Base-by-base conservation (phyloP, 2,113 vertebrate species). In the Corythornis vintsioides region DNA sequence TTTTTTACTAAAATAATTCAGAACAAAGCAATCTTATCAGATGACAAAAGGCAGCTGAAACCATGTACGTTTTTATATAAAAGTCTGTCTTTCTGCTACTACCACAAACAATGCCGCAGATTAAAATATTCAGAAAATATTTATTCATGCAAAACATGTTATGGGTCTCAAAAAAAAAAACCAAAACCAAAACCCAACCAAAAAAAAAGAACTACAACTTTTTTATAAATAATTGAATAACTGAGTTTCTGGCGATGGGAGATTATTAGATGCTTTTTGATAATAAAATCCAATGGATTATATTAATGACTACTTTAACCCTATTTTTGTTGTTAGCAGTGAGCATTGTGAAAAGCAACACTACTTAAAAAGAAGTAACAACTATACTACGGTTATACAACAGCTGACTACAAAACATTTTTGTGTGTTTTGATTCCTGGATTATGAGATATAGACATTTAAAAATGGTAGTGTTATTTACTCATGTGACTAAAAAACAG, bases 21-120 rank as follows among this genome's bases (percentile, higher is more conserved):
- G 56, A 92, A 91, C 89, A 92, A 94, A 96, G 69, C 53, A 82
- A 40, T 89, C 64, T 93, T 96, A 96, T 94, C 92, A 88, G 82
- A 95, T 95, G 91, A 96, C 78, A 92, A 89, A 82, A 94, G 64
- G 75, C 91, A 93, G 87, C 91, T 93, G 87, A 96, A 96, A 57
- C 56, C 26, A 66, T 67, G 53, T 16, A 59, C 0, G 0, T 79
- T 86, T 89, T 85, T 85, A 48, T 55, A 75, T n/a, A 83, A 67
- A 93, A 93, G 57, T 69, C 88, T 78, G 47, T 66, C 80, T 93
- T 57, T 79, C 82, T 96, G 70, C 71, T 96, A 17, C 90, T 69
- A 72, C 75, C 89, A 85, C 94, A 94, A 91, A 91, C 76, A 92
- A 83, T 67, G 71, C 40, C 8, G 17, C 71, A 55, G 69, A 74